A percentile compares a stretch with the other conserved stretches of the same genome.
Conservation (phyloP, 2,113 vertebrate species). For the Electrona antarctica region DNA sequence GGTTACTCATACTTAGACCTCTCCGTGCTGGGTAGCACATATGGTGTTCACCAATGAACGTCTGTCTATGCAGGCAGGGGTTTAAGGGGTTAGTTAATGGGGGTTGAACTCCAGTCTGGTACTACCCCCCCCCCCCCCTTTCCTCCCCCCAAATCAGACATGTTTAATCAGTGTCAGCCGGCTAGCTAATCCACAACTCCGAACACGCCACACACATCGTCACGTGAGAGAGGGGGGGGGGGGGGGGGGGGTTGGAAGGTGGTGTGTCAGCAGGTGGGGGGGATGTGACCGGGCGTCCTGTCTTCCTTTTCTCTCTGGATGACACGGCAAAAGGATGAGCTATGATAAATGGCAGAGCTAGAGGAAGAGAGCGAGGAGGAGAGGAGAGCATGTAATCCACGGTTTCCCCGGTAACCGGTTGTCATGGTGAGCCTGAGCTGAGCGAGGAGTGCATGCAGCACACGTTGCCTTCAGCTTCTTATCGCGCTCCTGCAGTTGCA, state of each 20-base stretch:
- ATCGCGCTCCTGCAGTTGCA: constrained; percentile 61
- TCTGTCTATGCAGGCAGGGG: too few relatives aligned
- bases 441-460: not conserved
- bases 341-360: constrained; percentile 44
- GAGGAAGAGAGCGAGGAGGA: not conserved
- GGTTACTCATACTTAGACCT: too few relatives aligned
- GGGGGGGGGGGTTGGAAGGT: not conserved
- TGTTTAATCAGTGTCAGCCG: not conserved
- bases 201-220: too few relatives aligned
- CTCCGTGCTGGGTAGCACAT: too few relatives aligned
- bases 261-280: constrained; percentile 24
- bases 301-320: constrained; percentile 24
- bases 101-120: constrained; percentile 5
- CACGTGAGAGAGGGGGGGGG: too few relatives aligned
- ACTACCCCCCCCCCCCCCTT: not conserved
- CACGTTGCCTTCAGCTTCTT: constrained; percentile 44
- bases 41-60: too few relatives aligned
- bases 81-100: too few relatives aligned
- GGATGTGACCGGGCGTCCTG: not conserved
- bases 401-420: too few relatives aligned
- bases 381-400: not conserved
- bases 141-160: not conserved
- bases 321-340: constrained; percentile 36
- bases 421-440: not conserved
- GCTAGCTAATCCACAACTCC: not conserved